phyloP scores from a whole-genome alignment of 2,888 invertebrate genomes.

The Mellilla xanthometata region DNA sequence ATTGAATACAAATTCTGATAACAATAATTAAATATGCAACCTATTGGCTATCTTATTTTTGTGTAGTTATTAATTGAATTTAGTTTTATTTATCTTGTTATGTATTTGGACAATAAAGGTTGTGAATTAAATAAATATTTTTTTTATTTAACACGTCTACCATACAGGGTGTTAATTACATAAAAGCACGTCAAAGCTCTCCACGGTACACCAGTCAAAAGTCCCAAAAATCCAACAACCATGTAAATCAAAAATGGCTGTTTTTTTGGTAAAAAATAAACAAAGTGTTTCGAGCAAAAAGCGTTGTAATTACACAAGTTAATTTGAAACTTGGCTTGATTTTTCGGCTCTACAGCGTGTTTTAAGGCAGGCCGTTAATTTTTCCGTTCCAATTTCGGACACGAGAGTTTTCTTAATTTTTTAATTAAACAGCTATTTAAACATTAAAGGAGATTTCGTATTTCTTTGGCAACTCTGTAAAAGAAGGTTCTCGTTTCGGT shows the following conservation, averaged over 20 bases:
- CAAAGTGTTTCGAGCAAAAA: constrained; percentile 13
- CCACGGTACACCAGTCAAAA: constrained; percentile 16
- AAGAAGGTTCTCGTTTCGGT: no score
- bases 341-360: constrained; percentile 17
- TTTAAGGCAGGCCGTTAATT: constrained; percentile 8
- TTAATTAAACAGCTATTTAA: constrained; percentile 12
- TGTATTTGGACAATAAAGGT: no score
- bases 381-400: constrained; percentile 14
- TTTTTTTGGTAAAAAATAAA: constrained; percentile 1
- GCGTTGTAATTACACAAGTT: constrained; percentile 16
- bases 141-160: no score
- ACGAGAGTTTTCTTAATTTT: constrained; percentile 15
- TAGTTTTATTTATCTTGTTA: no score
- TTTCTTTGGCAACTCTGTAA: background rate
- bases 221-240: background rate
- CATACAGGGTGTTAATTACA: no score
- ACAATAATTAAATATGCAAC: no score
- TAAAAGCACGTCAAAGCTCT: constrained; percentile 8
- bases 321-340: constrained; percentile 21
- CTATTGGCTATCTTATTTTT: no score
- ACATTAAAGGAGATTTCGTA: background rate
- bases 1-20: no score
- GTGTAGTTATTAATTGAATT: no score
- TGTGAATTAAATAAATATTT: no score
- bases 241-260: constrained; percentile 13